These are phyloP conservation scores for Phrynosoma blainvillii DNA, from an alignment of 2,113 vertebrate genomes.

Conservation along the genomic window DNA sequence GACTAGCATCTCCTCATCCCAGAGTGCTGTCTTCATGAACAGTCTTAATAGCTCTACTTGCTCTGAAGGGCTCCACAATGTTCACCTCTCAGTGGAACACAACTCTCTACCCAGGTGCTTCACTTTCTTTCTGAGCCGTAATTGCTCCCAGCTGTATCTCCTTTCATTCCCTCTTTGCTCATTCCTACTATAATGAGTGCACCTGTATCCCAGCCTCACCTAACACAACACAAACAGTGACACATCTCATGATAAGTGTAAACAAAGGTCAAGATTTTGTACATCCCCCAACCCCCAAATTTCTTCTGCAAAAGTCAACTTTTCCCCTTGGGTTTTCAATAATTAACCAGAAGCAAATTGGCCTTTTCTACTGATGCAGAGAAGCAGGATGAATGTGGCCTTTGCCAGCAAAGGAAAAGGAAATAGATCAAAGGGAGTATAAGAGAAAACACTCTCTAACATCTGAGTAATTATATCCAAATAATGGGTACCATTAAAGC, in stretches of 20 bases:
- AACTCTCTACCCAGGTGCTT: neutral
- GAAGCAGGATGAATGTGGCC: neutral
- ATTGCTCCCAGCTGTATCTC: constrained; percentile 23
- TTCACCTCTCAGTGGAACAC: neutral
- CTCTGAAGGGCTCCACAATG: neutral
- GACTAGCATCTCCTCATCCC: neutral
- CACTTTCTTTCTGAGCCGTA: constrained; percentile 2
- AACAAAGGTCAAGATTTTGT: neutral
- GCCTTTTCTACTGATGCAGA: neutral
- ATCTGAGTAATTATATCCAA: neutral
- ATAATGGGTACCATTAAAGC: neutral
- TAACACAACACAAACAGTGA: neutral
- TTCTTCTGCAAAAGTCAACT: neutral
- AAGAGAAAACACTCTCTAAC: neutral
- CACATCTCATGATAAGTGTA: neutral
- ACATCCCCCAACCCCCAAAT: neutral
- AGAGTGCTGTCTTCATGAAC: neutral
- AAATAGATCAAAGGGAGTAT: neutral
- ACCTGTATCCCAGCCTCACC: neutral
- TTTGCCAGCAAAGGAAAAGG: neutral
- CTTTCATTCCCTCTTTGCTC: neutral
- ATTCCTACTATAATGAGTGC: neutral
- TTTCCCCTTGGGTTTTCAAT: constrained; percentile 18
- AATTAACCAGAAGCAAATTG: constrained; percentile 18
- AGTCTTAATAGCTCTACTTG: neutral